Conservation (phyloP, 2,113 vertebrate genomes). For the Trachemys scripta region DNA sequence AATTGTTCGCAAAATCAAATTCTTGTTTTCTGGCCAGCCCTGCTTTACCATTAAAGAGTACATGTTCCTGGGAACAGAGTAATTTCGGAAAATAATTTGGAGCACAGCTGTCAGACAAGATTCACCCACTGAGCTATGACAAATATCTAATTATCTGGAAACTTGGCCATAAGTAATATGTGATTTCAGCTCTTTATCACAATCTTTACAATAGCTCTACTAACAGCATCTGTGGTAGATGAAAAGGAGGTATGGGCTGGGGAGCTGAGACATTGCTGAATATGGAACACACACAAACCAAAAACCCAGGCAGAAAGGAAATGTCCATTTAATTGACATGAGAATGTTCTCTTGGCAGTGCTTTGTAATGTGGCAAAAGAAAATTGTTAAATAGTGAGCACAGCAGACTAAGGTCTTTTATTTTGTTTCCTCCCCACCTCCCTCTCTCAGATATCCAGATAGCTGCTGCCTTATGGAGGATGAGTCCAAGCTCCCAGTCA, state of each 20-base stretch:
- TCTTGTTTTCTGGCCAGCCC: neutral
- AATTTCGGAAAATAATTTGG: neutral
- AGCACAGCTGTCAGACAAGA: neutral
- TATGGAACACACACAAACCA: slow-evolving; percentile 28
- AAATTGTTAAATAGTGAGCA: neutral
- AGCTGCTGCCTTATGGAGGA: neutral
- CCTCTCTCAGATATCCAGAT: neutral
- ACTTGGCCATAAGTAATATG: neutral
- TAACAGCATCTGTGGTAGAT: neutral
- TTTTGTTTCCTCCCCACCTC: neutral
- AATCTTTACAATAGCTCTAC: slow-evolving; percentile 7
- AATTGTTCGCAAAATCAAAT: neutral
- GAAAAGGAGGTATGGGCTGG: neutral
- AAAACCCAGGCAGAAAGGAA: neutral
- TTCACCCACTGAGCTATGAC: neutral
- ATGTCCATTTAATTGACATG: neutral
- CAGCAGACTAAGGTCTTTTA: neutral
- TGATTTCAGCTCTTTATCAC: neutral
- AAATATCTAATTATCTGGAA: neutral
- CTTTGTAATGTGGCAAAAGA: neutral
- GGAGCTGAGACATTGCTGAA: neutral
- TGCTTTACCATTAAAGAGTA: neutral
- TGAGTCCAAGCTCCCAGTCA: neutral
- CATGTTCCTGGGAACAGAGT: neutral
- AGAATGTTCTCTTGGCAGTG: neutral